Percentiles rank a stretch among this genome's conserved stretches.
These are phyloP conservation scores for Percopsis transmontana DNA, from an alignment of 2,113 vertebrate genomes.

Conservation along the genomic window DNA sequence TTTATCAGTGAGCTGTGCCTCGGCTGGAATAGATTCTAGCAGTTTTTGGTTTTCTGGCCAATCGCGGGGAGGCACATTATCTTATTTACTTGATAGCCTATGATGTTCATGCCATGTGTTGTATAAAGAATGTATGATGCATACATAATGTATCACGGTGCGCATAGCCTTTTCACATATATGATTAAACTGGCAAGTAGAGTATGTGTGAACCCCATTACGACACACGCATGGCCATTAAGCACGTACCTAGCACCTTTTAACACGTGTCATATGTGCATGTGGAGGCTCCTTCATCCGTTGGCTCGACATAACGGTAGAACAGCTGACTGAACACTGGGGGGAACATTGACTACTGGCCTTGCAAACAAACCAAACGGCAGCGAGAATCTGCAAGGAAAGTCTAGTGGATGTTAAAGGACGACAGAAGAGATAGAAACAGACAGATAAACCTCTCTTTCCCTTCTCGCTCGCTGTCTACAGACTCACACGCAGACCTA, in stretches of 20 bases:
- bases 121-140: constrained; percentile 64
- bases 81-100: constrained; percentile 15
- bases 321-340: too few species aligned
- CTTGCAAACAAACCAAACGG: too few species aligned
- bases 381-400: neutral
- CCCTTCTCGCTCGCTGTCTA: neutral
- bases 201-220: too few species aligned
- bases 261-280: neutral
- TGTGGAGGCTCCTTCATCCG: too few species aligned
- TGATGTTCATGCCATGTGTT: constrained; percentile 42
- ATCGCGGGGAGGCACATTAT: neutral
- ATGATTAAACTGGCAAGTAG: too few species aligned
- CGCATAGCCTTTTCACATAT: constrained; percentile 21
- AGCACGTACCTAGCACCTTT: too few species aligned
- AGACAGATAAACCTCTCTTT: constrained; percentile 2
- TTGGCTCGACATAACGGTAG: too few species aligned
- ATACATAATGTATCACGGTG: constrained; percentile 65
- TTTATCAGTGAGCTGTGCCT: constrained; percentile 26
- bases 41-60: neutral
- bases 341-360: too few species aligned
- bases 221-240: too few species aligned
- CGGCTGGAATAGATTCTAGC: neutral
- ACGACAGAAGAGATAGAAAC: neutral
- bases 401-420: neutral
- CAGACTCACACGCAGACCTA: constrained; percentile 30